Evolutionary conservation across 2,888 invertebrate genomes (phyloP).

Genomic region (Drosophila setosimentum): DNA sequence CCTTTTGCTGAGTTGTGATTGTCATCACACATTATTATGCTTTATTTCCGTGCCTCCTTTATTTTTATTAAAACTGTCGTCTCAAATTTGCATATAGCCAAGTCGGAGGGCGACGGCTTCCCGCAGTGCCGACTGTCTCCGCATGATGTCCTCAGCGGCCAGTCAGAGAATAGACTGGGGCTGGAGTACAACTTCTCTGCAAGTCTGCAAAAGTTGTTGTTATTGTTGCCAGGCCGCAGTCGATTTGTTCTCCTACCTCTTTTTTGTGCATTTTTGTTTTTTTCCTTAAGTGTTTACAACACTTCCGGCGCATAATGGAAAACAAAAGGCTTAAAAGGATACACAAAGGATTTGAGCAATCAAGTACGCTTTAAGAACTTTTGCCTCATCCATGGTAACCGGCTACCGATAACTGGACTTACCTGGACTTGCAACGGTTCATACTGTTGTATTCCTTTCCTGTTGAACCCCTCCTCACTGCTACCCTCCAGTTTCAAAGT

Average conservation of each 20-base stretch:
- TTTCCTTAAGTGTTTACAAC: conserved; percentile 72
- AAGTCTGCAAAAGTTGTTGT: conserved; percentile 33
- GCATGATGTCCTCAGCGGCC: conserved; percentile 51
- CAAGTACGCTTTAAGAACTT: conserved; percentile 77
- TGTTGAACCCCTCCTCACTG: conserved; percentile 9
- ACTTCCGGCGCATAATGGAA: conserved; percentile 79
- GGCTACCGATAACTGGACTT: conserved; percentile 69
- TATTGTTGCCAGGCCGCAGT: conserved; percentile 48
- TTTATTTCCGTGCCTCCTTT: conserved; percentile 70
- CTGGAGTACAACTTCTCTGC: conserved; percentile 33
- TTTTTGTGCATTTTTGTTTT: conserved; percentile 13
- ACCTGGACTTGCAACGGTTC: conserved; percentile 45
- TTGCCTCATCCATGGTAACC: conserved; percentile 51
- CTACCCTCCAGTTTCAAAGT: conserved; percentile 46
- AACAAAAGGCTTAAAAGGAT: conserved; percentile 81
- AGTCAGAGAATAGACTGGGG: conserved; percentile 18
- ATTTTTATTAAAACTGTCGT: conserved; percentile 65
- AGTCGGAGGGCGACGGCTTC: conserved; percentile 39
- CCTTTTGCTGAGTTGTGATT: conserved; percentile 50
- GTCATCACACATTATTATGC: conserved; percentile 76
- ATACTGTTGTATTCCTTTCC: conserved; percentile 23
- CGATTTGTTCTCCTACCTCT: conserved; percentile 19
- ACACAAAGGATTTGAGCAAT: conserved; percentile 81
- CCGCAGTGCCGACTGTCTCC: conserved; percentile 52
- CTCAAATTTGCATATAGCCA: conserved; percentile 58